A percentile compares a stretch with the other conserved stretches of the same genome.
Evolutionary conservation across 2,888 invertebrate species (phyloP).

Genomic region (Rambutsinella grinnellia): DNA sequence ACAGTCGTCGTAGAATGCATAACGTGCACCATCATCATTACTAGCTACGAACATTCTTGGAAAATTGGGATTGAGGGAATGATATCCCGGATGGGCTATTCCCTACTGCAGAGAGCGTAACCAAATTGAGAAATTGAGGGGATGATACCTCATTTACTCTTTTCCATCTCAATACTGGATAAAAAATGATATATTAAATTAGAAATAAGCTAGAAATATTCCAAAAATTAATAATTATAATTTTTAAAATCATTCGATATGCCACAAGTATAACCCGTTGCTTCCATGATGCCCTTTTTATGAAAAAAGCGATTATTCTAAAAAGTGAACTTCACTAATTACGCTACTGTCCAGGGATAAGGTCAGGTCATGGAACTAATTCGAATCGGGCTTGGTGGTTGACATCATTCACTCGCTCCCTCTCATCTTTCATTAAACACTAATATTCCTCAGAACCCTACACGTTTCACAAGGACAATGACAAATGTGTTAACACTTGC

Average conservation of each 20-base stretch:
- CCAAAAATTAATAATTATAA: background rate
- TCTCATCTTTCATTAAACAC: conserved; percentile 46
- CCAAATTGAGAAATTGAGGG: conserved; percentile 54
- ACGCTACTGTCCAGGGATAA: too few relatives aligned
- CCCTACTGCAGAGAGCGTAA: conserved; percentile 18
- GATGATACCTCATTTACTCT: conserved; percentile 47
- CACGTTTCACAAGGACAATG: conserved; percentile 28
- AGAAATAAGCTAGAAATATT: background rate
- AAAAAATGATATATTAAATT: background rate
- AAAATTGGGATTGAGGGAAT: background rate
- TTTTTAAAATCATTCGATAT: conserved; percentile 6
- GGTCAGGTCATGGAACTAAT: conserved; percentile 6
- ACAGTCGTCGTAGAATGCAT: conserved; percentile 14
- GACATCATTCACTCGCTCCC: background rate
- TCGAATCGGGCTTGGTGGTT: conserved; percentile 10
- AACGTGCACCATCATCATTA: conserved; percentile 2
- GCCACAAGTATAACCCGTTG: conserved; percentile 32
- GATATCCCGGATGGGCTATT: conserved; percentile 12
- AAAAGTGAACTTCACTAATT: too few relatives aligned
- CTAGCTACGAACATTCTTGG: background rate
- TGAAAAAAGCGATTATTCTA: background rate
- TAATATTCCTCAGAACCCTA: background rate
- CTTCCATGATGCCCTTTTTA: conserved; percentile 7
- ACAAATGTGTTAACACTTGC: conserved; percentile 42
- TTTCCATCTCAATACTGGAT: background rate